phyloP scores from a whole-genome alignment of 2,113 vertebrate species.

The Spermophilus dauricus region DNA sequence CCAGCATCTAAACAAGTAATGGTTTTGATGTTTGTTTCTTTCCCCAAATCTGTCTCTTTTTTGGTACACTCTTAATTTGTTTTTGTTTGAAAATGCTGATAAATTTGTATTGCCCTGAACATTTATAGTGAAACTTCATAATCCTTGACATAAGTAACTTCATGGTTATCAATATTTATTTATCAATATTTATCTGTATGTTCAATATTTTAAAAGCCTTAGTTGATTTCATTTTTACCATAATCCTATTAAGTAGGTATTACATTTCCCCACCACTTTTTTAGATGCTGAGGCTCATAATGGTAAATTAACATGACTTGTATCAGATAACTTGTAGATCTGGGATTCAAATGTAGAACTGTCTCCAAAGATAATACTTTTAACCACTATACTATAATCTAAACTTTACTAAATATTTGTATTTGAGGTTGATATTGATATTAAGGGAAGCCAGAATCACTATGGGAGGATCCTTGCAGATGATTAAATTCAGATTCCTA shows the following conservation, averaged over 20 bases:
- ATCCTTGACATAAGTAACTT: not conserved
- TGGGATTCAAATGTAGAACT: not conserved
- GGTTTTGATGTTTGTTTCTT: not conserved
- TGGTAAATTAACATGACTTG: not conserved
- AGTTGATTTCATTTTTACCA: not conserved
- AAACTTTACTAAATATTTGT: not conserved
- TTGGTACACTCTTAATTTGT: not conserved
- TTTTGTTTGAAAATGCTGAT: constrained; percentile 50
- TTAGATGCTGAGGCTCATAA: not conserved
- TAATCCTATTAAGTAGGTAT: not conserved
- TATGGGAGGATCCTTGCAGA: not conserved
- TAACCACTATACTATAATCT: not conserved
- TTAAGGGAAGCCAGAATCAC: not conserved
- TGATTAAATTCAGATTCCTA: not conserved
- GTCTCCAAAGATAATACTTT: not conserved
- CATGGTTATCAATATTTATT: not conserved
- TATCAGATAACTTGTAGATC: not conserved
- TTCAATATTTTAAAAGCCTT: not conserved
- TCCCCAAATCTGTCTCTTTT: not conserved
- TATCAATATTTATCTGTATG: not conserved
- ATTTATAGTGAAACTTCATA: constrained; percentile 17
- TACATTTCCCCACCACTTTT: not conserved
- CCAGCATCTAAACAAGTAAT: not conserved
- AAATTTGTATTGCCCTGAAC: not conserved
- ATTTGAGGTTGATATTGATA: not conserved